Conservation (phyloP, 2,113 vertebrate species). For the Ochotona princeps region DNA sequence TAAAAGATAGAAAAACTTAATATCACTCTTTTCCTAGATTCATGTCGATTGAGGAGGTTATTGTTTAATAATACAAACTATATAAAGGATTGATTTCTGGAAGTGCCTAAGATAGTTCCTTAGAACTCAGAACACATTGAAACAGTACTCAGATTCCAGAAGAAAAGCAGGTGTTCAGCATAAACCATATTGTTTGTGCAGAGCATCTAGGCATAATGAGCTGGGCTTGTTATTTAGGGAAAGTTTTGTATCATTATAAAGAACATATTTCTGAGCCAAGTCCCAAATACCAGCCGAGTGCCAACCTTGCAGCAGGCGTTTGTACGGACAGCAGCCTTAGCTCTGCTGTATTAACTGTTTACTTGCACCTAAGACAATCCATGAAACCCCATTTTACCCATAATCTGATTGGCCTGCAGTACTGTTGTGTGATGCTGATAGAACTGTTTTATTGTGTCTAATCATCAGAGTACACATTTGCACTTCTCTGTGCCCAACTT, state of each 20-base stretch:
- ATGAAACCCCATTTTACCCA: constrained; percentile 1
- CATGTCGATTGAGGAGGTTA: neutral
- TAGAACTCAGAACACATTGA: neutral
- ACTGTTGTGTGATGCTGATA: neutral
- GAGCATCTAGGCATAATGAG: neutral
- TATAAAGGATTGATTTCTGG: neutral
- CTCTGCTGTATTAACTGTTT: neutral
- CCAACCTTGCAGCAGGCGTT: neutral
- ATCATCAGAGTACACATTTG: neutral
- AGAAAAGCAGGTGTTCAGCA: constrained; percentile 7
- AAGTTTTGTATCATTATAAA: neutral
- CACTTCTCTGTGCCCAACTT: neutral
- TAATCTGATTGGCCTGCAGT: neutral
- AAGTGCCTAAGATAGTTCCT: neutral
- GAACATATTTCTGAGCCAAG: neutral
- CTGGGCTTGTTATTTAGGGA: neutral
- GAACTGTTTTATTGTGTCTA: neutral
- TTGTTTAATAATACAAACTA: neutral
- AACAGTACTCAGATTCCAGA: neutral
- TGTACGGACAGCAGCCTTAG: neutral
- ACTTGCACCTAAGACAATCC: neutral
- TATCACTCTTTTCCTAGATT: neutral
- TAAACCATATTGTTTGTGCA: neutral
- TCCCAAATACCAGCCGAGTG: neutral
- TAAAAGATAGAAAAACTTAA: too few relatives aligned